Evolutionary conservation across 2,888 invertebrate genomes (phyloP), one percentile per base, ranked within the genome.

Genomic region (Hypselothyrea guttata): DNA sequence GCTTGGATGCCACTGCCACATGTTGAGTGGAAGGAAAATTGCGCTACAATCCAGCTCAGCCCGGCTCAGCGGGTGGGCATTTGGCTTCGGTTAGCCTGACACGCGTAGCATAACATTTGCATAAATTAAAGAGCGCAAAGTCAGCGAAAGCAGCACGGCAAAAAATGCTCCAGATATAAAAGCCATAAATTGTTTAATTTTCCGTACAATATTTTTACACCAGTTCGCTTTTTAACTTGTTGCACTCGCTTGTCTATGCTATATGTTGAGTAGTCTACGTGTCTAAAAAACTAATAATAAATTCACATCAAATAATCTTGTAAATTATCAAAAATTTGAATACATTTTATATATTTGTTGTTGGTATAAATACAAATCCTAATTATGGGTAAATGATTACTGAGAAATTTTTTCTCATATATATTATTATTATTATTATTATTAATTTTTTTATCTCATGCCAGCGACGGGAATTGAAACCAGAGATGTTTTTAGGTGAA

Each of bases 101-200:
- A 81, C 77, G 84, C 79, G 84, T 67, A 69, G 77, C 77, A 71
- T 81, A 65, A 71, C 74, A 84, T 79, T 84, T 79, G 53, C 79
- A 79, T 79, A 79, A 71, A 82, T 79, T 82, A 82, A 82, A 62
- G 59, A 57, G 49, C 59, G 67, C 60, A 57, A 46, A 48, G 59
- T 60, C 63, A 61, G 71, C 71, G 49, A 18, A 35, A 57, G 48
- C 53, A 54, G 28, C 40, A 33, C 22, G 40, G 28, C 12, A 33
- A 54, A 35, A 63, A 66, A 59, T 61, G 16, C 38, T 45, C 34
- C 37, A 53, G 40, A 30, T 13, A 52, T 57, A 74, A 54, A 42
- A 56, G 37, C 65, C 69, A 84, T 77, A 77, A 71, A 57, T 77
- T 84, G 65, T 70, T 84, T 77, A 74, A 81, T 77, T 81, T 74